phyloP scores from a whole-genome alignment of 2,113 vertebrate species.

The Ptyas mucosa region DNA sequence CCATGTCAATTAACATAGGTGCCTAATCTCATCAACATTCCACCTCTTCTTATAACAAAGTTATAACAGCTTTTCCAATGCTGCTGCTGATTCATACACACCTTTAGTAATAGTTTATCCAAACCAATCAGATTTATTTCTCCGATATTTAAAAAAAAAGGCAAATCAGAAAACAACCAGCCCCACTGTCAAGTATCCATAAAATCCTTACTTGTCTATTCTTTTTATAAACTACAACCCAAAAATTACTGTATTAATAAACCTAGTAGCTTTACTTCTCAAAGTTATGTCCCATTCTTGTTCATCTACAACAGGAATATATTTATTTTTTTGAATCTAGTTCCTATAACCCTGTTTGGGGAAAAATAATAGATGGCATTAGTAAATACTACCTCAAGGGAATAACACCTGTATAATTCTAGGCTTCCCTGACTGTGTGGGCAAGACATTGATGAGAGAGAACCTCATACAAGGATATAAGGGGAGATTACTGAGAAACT shows the following conservation, averaged over 20 bases:
- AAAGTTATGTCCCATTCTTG: background rate
- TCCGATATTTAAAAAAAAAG: background rate
- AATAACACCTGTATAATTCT: background rate
- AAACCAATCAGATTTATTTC: background rate
- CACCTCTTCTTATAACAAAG: background rate
- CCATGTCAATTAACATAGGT: background rate
- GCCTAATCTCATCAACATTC: background rate
- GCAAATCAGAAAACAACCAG: background rate
- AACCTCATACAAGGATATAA: background rate
- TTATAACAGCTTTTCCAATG: background rate
- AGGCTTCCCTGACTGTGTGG: background rate
- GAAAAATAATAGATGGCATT: background rate
- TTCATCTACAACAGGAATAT: background rate
- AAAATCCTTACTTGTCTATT: background rate
- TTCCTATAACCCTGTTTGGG: background rate
- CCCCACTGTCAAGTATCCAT: background rate
- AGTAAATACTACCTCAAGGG: background rate
- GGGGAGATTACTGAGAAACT: background rate
- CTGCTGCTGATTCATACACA: background rate
- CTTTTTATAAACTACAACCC: background rate
- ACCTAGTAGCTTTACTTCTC: background rate
- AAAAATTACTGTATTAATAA: background rate
- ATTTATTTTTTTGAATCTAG: background rate
- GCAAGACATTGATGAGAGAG: background rate
- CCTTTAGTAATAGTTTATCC: background rate